phyloP scores from a whole-genome alignment of 1,140 invertebrate genomes.

The Philaenus spumarius region DNA sequence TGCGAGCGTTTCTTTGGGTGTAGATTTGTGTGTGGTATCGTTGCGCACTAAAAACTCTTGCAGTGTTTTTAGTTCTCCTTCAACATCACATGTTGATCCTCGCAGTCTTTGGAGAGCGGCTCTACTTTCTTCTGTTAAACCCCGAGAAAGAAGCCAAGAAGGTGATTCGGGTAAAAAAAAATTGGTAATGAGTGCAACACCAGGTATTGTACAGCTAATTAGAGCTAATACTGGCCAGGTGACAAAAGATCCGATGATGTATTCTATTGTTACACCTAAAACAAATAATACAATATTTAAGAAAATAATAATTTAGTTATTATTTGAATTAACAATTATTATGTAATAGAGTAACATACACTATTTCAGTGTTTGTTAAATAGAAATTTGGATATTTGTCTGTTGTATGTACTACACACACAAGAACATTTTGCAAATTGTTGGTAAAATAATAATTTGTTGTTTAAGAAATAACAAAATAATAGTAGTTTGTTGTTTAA shows the following conservation, averaged over 20 bases:
- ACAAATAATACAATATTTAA: constrained; percentile 13
- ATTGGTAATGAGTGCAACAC: constrained; percentile 49
- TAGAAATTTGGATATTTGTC: too few species aligned
- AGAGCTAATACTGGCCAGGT: constrained; percentile 53
- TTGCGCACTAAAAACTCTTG: constrained; percentile 54
- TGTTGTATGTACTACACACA: too few species aligned
- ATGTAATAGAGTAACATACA: too few species aligned
- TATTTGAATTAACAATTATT: too few species aligned
- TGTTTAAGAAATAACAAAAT: too few species aligned
- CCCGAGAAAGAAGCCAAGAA: constrained; percentile 56
- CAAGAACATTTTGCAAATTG: too few species aligned
- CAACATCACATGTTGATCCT: constrained; percentile 48
- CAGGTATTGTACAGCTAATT: constrained; percentile 50
- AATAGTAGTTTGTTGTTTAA: too few species aligned
- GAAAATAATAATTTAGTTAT: too few species aligned
- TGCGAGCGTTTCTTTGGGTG: constrained; percentile 43
- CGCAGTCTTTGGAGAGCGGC: constrained; percentile 52
- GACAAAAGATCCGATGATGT: constrained; percentile 51
- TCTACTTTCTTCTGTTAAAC: constrained; percentile 52
- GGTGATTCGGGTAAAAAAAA: constrained; percentile 64
- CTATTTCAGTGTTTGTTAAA: too few species aligned
- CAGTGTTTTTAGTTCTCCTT: constrained; percentile 54
- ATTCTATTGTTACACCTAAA: constrained; percentile 44
- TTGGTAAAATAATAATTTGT: too few species aligned
- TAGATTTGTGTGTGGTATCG: constrained; percentile 41